phyloP scores from a whole-genome alignment of 2,113 vertebrate species.

The Poeciliopsis prolifica region DNA sequence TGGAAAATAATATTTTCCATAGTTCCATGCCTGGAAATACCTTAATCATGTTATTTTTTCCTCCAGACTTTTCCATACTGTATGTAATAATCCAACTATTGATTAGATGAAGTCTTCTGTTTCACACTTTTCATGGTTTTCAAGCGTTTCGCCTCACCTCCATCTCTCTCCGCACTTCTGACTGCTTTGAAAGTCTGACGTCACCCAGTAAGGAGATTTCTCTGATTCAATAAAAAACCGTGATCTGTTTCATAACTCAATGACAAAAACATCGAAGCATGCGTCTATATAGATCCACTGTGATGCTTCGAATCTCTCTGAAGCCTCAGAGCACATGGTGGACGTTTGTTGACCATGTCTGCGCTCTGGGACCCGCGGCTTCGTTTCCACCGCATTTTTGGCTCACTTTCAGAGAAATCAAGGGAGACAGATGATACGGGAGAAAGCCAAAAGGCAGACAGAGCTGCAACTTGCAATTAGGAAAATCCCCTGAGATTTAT shows the following conservation, averaged over 20 bases:
- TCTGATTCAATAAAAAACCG: not conserved
- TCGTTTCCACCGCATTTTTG: constrained; percentile 48
- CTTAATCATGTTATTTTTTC: not conserved
- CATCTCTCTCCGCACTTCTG: not conserved
- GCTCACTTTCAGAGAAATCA: constrained; percentile 37
- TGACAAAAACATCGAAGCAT: too few species aligned
- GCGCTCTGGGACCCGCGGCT: constrained; percentile 30
- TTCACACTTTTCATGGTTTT: not conserved
- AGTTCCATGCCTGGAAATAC: not conserved
- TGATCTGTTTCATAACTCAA: not conserved
- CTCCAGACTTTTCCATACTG: not conserved
- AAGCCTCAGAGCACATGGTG: not conserved
- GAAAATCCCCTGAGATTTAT: constrained; percentile 70
- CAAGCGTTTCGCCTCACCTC: not conserved
- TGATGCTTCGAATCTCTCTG: constrained; percentile 13
- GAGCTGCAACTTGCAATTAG: constrained; percentile 46
- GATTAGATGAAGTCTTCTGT: not conserved
- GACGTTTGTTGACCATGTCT: constrained; percentile 12
- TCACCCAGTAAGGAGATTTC: too few species aligned
- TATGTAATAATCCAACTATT: not conserved
- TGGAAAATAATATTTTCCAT: not conserved
- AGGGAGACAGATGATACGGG: constrained; percentile 9
- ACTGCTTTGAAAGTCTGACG: too few species aligned
- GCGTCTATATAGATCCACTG: too few species aligned
- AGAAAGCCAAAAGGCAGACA: constrained; percentile 32